phyloP scores from a whole-genome alignment of 2,113 vertebrate genomes.

The Phocoena sinus region DNA sequence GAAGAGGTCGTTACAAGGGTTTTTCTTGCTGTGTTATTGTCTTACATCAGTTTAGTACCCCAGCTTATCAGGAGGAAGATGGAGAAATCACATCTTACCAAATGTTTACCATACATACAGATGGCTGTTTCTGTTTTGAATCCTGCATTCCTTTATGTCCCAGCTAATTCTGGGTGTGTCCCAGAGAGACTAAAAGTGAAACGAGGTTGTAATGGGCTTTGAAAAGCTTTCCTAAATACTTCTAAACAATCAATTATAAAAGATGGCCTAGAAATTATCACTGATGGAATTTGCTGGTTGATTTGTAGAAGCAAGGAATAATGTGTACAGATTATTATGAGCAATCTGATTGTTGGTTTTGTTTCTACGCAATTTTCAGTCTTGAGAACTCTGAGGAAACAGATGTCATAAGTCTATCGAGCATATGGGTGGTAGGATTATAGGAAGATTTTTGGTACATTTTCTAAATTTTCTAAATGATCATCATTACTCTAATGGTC shows the following conservation, averaged over 20 bases:
- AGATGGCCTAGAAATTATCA: not conserved
- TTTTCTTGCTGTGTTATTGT: not conserved
- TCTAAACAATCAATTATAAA: not conserved
- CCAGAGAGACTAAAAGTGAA: not conserved
- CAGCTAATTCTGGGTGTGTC: not conserved
- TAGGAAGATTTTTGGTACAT: not conserved
- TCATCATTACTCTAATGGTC: not conserved
- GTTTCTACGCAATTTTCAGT: not conserved
- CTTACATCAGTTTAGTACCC: not conserved
- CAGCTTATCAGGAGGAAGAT: conserved; percentile 22
- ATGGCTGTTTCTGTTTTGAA: conserved; percentile 46
- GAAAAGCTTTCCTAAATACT: not conserved
- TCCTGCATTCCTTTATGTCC: not conserved
- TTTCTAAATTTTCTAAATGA: not conserved
- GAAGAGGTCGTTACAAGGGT: not conserved
- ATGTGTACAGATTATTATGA: not conserved
- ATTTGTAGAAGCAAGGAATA: not conserved
- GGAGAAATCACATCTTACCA: conserved; percentile 43
- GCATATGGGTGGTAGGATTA: not conserved
- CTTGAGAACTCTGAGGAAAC: not conserved
- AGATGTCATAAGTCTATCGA: not conserved
- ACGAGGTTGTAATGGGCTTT: not conserved
- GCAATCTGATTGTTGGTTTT: not conserved
- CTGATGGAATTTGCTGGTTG: not conserved
- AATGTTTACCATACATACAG: conserved; percentile 44